phyloP scores from a whole-genome alignment of 2,888 invertebrate species.

The Halictus ligatus region DNA sequence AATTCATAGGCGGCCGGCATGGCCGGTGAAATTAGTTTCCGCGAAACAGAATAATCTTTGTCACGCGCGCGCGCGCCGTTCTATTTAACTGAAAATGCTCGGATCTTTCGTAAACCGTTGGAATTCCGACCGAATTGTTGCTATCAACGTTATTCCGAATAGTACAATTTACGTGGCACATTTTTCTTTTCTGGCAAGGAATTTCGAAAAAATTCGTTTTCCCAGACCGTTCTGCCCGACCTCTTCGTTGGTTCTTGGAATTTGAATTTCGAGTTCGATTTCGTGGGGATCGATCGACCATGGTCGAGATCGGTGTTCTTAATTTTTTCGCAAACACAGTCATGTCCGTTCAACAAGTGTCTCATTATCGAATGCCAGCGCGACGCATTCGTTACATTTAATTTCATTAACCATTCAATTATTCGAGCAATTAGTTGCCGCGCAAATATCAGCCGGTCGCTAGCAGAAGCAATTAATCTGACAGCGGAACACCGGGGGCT shows the following conservation, averaged over 20 bases:
- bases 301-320: neutral
- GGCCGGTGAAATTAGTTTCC: constrained; percentile 49
- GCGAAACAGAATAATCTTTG: constrained; percentile 42
- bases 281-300: neutral
- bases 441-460: constrained; percentile 4
- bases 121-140: neutral
- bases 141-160: neutral
- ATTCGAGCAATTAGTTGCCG: constrained; percentile 7
- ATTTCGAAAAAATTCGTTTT: too few relatives aligned
- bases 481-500: neutral
- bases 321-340: neutral
- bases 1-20: constrained; percentile 7
- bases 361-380: neutral
- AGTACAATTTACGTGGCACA: neutral
- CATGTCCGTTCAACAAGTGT: neutral
- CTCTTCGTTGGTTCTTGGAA: neutral
- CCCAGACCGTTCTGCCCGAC: too few relatives aligned
- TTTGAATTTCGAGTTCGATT: neutral
- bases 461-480: constrained; percentile 5
- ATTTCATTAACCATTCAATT: constrained; percentile 20
- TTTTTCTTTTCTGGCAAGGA: too few relatives aligned
- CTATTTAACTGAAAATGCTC: constrained; percentile 1
- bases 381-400: neutral
- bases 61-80: neutral
- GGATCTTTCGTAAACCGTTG: neutral